Base-by-base conservation (phyloP, 2,113 vertebrate species). In the Mohoua ochrocephala region DNA sequence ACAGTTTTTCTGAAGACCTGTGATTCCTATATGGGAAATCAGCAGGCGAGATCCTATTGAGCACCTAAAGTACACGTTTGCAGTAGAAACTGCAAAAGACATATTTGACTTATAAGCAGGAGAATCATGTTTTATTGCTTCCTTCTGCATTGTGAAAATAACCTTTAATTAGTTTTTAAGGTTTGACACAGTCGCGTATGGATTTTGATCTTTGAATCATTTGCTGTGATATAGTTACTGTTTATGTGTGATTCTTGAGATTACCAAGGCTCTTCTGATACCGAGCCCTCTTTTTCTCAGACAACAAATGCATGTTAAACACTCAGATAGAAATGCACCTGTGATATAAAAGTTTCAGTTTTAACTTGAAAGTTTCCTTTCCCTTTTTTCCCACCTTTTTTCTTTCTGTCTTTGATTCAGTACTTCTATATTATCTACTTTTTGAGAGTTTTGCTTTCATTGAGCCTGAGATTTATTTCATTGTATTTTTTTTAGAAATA, bases 301-400 rank as follows among this genome's bases (percentile, higher is more conserved):
- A 35, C 59, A 84, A 9, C 77, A 89, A 60, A 78, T 23, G n/a
- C 9, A 18, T 31, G 13, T 64, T 87, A n/a, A 84, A 50, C 2
- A 49, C 23, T 37, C 47, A 45, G 20, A 42, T 17, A 63, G 49
- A 91, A 84, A 53, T 44, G 11, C 5, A 37, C 2, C 9, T 30
- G 6, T 71, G 23, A 82, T n/a, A 44, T 7, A 23, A 24, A 59
- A 54, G 7, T 53, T 74, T 81, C 59, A 64, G 14, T 75, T 76
- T 88, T 45, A 85, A 57, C 10, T 44, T 61, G 8, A 42, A 69
- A 33, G 2, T 54, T 65, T 84, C 15, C 9, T 63, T 50, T 42
- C 11, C 3, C 0, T 75, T 56, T 74, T 6, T 33, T 8, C 13
- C 30, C 10, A 41, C 0, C 0, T 9, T 14, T 33, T 49, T 37